These are phyloP conservation scores for Chelonia mydas DNA, from an alignment of 2,797 vertebrate species.

Conservation along the genomic window DNA sequence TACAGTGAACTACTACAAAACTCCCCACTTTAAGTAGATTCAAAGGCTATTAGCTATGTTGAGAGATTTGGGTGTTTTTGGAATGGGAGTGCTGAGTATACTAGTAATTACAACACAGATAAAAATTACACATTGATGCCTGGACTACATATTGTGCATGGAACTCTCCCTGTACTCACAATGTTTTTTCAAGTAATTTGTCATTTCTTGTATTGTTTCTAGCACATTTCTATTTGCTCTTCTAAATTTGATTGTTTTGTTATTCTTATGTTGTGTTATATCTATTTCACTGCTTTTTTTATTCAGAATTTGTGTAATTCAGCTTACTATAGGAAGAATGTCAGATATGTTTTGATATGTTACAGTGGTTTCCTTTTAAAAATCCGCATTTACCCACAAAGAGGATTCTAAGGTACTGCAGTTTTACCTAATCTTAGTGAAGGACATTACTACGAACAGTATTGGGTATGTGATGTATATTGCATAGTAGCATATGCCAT, in stretches of 20 bases:
- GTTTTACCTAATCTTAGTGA: not conserved
- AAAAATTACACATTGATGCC: not conserved
- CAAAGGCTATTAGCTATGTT: not conserved
- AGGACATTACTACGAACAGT: not conserved
- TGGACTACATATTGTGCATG: not conserved
- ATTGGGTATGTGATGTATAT: not conserved
- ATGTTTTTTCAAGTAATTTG: no score
- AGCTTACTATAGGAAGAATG: not conserved
- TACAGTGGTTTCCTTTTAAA: not conserved
- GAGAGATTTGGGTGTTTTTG: not conserved
- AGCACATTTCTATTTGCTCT: not conserved
- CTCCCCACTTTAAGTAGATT: not conserved
- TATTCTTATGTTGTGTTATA: not conserved
- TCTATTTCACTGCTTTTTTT: not conserved
- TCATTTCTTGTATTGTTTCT: not conserved
- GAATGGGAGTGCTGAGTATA: not conserved
- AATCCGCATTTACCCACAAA: not conserved
- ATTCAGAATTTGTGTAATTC: not conserved
- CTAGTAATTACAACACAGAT: not conserved
- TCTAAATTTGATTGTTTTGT: not conserved
- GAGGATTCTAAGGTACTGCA: not conserved
- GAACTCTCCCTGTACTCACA: not conserved
- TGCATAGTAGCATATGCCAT: not conserved
- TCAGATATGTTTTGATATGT: not conserved
- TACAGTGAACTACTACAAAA: constrained; percentile 13